A percentile compares a stretch with the other conserved stretches of the same genome.
Conservation (phyloP, 2,797 vertebrate species). For the Cichlasoma orientale region DNA sequence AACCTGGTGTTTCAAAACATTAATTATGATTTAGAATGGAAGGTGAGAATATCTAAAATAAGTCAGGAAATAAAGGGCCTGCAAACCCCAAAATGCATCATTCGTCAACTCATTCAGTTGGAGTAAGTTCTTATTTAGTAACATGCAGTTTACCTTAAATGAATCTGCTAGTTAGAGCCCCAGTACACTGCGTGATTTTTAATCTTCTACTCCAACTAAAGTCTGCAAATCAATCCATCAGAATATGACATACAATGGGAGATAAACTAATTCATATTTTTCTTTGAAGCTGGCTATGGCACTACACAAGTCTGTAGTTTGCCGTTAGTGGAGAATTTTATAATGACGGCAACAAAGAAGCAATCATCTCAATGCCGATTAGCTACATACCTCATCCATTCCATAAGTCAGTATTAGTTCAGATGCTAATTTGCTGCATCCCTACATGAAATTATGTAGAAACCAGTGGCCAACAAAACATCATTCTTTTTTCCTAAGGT, state of each 20-base stretch:
- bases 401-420: not conserved
- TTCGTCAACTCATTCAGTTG: not conserved
- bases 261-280: not conserved
- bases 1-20: conserved; percentile 8
- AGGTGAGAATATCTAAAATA: not conserved
- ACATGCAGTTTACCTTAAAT: conserved; percentile 30
- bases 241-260: not conserved
- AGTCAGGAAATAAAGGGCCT: not conserved
- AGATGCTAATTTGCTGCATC: not conserved
- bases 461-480: conserved; percentile 4
- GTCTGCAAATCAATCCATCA: not conserved
- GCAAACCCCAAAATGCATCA: not conserved
- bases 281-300: not conserved
- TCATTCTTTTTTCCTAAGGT: not conserved
- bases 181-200: conserved; percentile 24
- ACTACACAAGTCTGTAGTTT: not conserved
- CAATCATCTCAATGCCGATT: not conserved
- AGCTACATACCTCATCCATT: not conserved
- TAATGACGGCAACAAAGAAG: not conserved
- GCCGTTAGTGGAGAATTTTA: not conserved
- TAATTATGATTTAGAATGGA: conserved; percentile 4
- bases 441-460: not conserved
- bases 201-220: not conserved
- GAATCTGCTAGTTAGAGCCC: not conserved
- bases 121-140: not conserved